A percentile compares a stretch with the other conserved stretches of the same genome.
Evolutionary conservation across 2,113 vertebrate genomes (phyloP).

Genomic region (Corvus hawaiiensis): DNA sequence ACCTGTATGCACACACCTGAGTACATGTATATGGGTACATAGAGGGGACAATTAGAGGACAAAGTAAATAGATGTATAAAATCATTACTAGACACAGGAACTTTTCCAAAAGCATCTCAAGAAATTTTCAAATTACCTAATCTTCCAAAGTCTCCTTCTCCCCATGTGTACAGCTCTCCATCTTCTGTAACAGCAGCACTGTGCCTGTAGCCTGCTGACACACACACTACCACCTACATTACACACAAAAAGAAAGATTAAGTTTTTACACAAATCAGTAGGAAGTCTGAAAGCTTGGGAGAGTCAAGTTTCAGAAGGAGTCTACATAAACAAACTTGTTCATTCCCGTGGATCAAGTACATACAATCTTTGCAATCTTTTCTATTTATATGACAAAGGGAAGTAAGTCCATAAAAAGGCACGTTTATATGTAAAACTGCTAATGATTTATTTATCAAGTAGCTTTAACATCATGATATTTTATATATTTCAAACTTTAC

Average conservation of each 20-base stretch:
- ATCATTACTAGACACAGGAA: neutral
- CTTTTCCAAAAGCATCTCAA: neutral
- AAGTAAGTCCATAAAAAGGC: neutral
- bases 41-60: neutral
- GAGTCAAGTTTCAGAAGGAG: neutral
- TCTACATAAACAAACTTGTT: neutral
- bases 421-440: neutral
- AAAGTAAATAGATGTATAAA: neutral
- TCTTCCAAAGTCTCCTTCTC: conserved; percentile 86
- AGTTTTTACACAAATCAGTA: neutral
- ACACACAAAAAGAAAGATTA: neutral
- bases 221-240: conserved; percentile 80
- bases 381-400: neutral
- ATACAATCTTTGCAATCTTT: neutral
- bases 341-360: neutral
- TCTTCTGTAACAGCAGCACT: conserved; percentile 85
- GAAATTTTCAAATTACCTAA: conserved; percentile 69
- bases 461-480: neutral
- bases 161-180: conserved; percentile 84
- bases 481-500: neutral
- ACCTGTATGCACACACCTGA: neutral
- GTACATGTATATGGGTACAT: rapidly evolving
- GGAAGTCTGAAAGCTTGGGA: neutral
- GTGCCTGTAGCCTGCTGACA: conserved; percentile 84
- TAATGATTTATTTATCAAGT: neutral